Base-by-base conservation (phyloP, 2,113 vertebrate genomes). In the Ptilorrhoa leucosticta region DNA sequence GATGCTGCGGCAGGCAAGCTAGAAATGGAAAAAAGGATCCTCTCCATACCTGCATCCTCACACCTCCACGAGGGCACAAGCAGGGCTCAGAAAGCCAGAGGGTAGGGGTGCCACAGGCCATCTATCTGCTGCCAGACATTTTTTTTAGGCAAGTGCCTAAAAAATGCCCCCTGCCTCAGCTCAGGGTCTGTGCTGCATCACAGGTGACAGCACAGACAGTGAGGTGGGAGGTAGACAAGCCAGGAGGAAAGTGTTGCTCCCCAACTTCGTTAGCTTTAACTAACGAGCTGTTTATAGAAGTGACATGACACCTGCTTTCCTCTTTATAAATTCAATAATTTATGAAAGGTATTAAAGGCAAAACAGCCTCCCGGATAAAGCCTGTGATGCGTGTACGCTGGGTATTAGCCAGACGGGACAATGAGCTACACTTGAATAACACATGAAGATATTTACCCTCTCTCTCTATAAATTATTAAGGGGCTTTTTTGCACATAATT, bases 281-380 rank as follows among this genome's bases (percentile, higher is more conserved):
- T 97, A 98, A 97, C 81, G 48, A 97, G 97, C 95, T 98, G 97
- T 97, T 97, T 98, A 96, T 97, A 94, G 96, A 93, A 96, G 79
- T 3, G 44, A 96, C 95, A 87, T 93, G 97, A 97, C 95, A 97
- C 96, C 96, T 94, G 95, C 96, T 97, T 98, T 97, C 96, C 97
- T 97, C 96, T 97, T 97, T 97, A 97, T 97, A 97, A 96, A 94
- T 94, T 97, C 95, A 96, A 93, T 97, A 97, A 98, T 98, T 98
- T 97, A 98, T 97, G 94, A 94, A 96, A 91, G 93, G 97, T 95
- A 98, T 98, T 97, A 98, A 97, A 63, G 88, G 95, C 94, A 95
- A 89, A 83, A 87, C 75, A 56, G 91, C 96, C 61, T 78, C 94
- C 89, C n/a, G 50, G 87, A 96, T 94, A 71, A 94, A 95, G 92